Evolutionary conservation across 2,888 invertebrate genomes (phyloP).

Genomic region (Frankliniella fusca): DNA sequence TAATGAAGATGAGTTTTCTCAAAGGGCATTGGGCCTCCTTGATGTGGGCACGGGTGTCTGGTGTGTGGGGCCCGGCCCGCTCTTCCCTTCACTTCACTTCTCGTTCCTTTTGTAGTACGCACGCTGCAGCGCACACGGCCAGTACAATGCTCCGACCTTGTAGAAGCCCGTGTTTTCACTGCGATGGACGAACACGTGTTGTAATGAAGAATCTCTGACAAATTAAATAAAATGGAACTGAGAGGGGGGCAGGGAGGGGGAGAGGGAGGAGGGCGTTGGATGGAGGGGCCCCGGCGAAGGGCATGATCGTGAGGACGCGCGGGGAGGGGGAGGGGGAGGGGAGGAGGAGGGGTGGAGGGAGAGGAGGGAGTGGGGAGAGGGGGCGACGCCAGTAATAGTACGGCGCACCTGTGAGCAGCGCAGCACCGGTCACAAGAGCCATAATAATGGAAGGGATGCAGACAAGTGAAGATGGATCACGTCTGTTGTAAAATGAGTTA

Average conservation of each 20-base stretch:
- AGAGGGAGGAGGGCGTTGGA: too few species aligned
- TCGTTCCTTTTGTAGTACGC: neutral
- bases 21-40: too few species aligned
- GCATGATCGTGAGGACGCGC: neutral
- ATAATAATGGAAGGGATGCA: conserved; percentile 3
- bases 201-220: conserved; percentile 23
- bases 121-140: neutral
- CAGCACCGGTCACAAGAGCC: neutral
- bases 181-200: neutral
- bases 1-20: too few species aligned
- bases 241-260: too few species aligned
- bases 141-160: neutral
- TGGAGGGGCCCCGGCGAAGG: neutral
- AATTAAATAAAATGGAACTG: conserved; percentile 20
- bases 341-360: too few species aligned
- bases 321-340: neutral
- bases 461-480: conserved; percentile 20
- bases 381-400: neutral
- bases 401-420: conserved; percentile 20
- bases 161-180: neutral
- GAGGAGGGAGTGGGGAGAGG: too few species aligned
- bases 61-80: neutral
- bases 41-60: too few species aligned
- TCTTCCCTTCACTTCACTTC: neutral
- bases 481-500: neutral